Evolutionary conservation across 1,140 invertebrate genomes (phyloP).

Genomic region (Aphaenogaster floridana): DNA sequence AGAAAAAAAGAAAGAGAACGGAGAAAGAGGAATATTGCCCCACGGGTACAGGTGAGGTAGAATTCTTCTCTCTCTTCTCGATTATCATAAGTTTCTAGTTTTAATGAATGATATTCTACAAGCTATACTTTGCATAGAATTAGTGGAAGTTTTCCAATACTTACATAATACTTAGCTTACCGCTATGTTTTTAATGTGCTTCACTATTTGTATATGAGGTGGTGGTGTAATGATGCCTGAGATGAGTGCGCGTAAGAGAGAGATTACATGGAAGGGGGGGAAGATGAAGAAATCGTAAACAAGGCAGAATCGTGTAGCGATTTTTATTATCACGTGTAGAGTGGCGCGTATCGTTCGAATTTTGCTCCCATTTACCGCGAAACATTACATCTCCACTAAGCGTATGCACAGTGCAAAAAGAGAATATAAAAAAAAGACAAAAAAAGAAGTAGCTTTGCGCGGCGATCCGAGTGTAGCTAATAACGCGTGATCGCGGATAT

Average conservation of each 20-base stretch:
- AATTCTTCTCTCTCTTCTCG: constrained; percentile 3
- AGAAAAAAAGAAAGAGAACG: constrained; percentile 8
- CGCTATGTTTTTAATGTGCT: constrained; percentile 81
- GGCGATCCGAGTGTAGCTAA: constrained; percentile 73
- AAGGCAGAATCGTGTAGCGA: neutral
- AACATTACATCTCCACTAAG: constrained; percentile 63
- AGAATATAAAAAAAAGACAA: constrained; percentile 1
- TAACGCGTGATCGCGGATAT: constrained; percentile 72
- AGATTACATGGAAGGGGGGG: neutral
- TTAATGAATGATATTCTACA: constrained; percentile 87
- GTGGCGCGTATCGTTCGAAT: constrained; percentile 34
- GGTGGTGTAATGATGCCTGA: constrained; percentile 66
- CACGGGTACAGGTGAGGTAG: neutral
- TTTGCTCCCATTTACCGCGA: constrained; percentile 56
- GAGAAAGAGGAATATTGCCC: neutral
- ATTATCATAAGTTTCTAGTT: constrained; percentile 66
- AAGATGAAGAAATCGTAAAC: neutral
- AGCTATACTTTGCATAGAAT: constrained; percentile 96
- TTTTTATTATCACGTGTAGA: constrained; percentile 50
- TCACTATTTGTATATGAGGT: constrained; percentile 70
- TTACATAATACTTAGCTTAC: constrained; percentile 81
- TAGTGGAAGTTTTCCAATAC: constrained; percentile 92
- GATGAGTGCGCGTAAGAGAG: constrained; percentile 34
- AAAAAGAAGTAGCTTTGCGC: constrained; percentile 69
- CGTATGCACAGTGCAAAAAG: constrained; percentile 73